phyloP scores from a whole-genome alignment of 2,888 invertebrate genomes.

The Mythimna lalbum region DNA sequence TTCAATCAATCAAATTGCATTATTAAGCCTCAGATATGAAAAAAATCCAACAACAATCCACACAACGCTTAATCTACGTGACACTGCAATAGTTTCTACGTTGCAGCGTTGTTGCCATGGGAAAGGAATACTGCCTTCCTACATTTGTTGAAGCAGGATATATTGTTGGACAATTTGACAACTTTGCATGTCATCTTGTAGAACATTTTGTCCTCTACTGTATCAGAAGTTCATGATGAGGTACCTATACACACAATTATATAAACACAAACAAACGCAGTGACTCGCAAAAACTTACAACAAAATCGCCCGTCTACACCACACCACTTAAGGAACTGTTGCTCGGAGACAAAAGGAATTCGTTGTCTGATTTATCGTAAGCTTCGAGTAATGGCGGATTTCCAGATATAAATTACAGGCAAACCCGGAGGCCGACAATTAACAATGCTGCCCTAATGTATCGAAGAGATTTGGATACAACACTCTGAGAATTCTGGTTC shows the following conservation, averaged over 20 bases:
- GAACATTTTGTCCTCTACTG: no score
- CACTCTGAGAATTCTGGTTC: conserved; percentile 35
- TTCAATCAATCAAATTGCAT: no score
- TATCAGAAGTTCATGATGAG: no score
- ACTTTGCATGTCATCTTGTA: no score
- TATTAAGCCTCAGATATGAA: no score
- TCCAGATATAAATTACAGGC: conserved; percentile 80
- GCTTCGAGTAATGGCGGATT: conserved; percentile 76
- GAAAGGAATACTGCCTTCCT: no score
- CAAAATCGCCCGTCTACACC: conserved; percentile 65
- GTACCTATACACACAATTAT: background rate
- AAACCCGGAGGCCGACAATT: conserved; percentile 73
- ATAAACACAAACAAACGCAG: background rate
- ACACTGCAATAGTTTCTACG: no score
- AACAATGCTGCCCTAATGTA: conserved; percentile 77
- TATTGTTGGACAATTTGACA: no score
- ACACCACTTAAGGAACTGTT: conserved; percentile 74
- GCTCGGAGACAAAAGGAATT: conserved; percentile 81
- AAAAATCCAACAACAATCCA: no score
- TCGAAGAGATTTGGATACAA: conserved; percentile 66
- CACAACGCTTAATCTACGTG: no score
- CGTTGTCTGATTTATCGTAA: conserved; percentile 80
- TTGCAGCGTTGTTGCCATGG: no score
- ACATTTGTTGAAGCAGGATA: no score
- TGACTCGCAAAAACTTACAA: background rate